phyloP scores from a whole-genome alignment of 2,113 vertebrate species.

The Poeciliopsis occidentalis region DNA sequence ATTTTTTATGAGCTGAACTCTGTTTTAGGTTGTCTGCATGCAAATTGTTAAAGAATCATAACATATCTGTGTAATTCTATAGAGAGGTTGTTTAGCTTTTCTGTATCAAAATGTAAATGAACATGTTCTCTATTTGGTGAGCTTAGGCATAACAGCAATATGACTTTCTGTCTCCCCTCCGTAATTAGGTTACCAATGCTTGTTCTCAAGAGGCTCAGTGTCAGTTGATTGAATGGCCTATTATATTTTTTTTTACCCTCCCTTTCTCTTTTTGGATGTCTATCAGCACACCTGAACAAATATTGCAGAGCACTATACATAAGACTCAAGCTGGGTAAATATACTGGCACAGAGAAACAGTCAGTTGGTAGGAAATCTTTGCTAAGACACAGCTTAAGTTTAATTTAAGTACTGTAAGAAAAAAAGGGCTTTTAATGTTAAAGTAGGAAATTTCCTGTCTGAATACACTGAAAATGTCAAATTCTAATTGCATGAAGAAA shows the following conservation, averaged over 20 bases:
- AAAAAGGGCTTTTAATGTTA: constrained; percentile 18
- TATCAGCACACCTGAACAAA: constrained; percentile 64
- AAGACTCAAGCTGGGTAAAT: constrained; percentile 36
- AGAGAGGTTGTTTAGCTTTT: constrained; percentile 15
- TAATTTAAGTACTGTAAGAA: background rate
- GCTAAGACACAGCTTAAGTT: constrained; percentile 35
- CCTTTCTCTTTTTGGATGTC: constrained; percentile 47
- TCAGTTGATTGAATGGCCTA: constrained; percentile 55
- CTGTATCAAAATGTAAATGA: constrained; percentile 27
- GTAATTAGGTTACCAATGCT: constrained; percentile 61
- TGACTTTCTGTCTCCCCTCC: constrained; percentile 40
- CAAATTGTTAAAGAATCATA: constrained; percentile 7
- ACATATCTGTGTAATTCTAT: background rate
- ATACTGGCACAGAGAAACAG: constrained; percentile 34
- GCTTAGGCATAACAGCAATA: constrained; percentile 39
- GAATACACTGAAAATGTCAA: background rate
- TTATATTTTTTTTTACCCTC: constrained; percentile 59
- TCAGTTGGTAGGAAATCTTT: constrained; percentile 39
- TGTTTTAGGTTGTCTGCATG: background rate
- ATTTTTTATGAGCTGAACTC: background rate
- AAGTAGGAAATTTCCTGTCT: background rate
- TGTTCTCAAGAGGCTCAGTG: constrained; percentile 40
- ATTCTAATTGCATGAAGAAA: background rate
- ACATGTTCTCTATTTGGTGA: constrained; percentile 13
- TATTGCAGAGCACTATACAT: constrained; percentile 43